Evolutionary conservation across 2,888 invertebrate species (phyloP).

Genomic region (Cerceris rybyensis): DNA sequence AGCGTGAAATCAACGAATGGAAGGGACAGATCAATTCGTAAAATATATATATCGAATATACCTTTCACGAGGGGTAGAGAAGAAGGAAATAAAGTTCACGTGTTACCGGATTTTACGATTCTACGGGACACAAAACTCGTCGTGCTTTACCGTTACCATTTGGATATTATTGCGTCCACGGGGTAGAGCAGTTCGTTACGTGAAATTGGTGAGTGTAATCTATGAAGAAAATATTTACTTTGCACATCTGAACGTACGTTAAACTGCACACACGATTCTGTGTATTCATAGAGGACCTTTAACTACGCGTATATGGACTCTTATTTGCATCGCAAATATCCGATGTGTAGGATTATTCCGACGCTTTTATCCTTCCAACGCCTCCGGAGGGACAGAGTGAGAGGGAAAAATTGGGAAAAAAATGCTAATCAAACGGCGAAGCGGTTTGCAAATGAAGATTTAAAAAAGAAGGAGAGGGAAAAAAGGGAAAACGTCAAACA

Average conservation of each 20-base stretch:
- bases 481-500: not conserved
- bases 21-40: constrained; percentile 51
- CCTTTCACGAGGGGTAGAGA: constrained; percentile 5
- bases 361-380: not conserved
- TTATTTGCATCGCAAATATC: constrained; percentile 21
- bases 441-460: not conserved
- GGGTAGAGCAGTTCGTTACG: constrained; percentile 34
- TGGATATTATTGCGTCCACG: constrained; percentile 28
- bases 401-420: not conserved
- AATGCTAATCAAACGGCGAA: not conserved
- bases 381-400: not conserved
- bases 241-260: constrained; percentile 14
- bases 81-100: constrained; percentile 6
- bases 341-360: not conserved
- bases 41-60: constrained; percentile 54
- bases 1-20: not conserved
- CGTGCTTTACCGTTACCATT: constrained; percentile 41
- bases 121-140: constrained; percentile 5
- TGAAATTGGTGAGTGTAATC: constrained; percentile 26
- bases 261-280: constrained; percentile 30
- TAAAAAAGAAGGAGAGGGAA: not conserved
- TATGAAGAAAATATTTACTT: constrained; percentile 36
- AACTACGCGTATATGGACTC: constrained; percentile 1
- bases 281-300: constrained; percentile 17
- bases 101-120: constrained; percentile 22